Evolutionary conservation across 1,140 invertebrate genomes (phyloP), one percentile per base, ranked within the genome.

Genomic region (Macrosteles quadrilineatus): DNA sequence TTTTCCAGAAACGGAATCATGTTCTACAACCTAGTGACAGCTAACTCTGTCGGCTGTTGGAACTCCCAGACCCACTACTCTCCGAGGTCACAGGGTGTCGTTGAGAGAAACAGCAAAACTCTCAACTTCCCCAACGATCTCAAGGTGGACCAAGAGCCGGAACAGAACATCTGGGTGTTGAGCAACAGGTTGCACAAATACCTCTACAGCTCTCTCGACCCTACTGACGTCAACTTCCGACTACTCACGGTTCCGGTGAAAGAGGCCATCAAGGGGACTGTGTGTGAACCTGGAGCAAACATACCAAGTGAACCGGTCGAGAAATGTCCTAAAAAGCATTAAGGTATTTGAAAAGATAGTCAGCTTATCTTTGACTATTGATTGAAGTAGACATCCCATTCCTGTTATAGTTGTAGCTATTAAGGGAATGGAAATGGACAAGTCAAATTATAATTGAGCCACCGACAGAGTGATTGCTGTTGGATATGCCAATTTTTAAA

Each of bases 121-220:
- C 77, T 93, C 6, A 80, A 89, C 14, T 94, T 93, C 75, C 91
- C 91, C 0, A 93, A 94, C 74, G 91, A 94, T 74, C 78, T 94
- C 31, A 89, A 88, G 80, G 80, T 92, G 0, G 91, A 93, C 74
- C 83, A 87, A 40, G 88, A 89, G 53, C 40, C 40, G 1, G 82
- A 84, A 21, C 88, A 91, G 69, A 88, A 82, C 69, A 82, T 93
- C 2, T 94, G 91, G 91, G 80, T 92, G 0, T 82, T 93, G 69
- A 88, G 89, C 1, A 93, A 93, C 77, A 81, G 83, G 12, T 76
- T 94, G 53, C 91, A 91, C 1, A 86, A 88, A 78, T 93, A 88
- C 78, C 80, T 93, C 19, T 92, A 92, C 75, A 83, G 82, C 0
- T 82, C 83, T 1, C 77, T 92, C 36, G 83, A 91, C 73, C 83